These are phyloP conservation scores for Sebastiscus albofasciatus DNA, from an alignment of 2,797 vertebrate species.

Conservation along the genomic window DNA sequence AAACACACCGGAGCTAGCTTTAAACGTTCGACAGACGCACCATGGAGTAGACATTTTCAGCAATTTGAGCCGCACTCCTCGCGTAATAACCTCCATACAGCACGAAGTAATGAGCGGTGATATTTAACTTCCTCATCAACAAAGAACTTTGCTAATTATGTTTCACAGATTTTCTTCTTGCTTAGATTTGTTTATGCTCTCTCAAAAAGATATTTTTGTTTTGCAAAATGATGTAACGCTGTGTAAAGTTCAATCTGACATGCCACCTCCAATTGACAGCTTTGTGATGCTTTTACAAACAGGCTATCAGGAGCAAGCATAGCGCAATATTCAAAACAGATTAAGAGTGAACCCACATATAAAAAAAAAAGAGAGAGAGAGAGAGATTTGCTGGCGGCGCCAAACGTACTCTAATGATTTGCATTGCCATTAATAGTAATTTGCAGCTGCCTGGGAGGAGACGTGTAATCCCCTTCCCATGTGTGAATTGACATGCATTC, in stretches of 20 bases:
- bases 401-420: slow-evolving; percentile 80
- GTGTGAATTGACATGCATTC: slow-evolving; percentile 84
- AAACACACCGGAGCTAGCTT: slow-evolving; percentile 43
- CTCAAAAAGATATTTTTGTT: slow-evolving; percentile 45
- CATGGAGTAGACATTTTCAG: slow-evolving; percentile 27
- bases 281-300: slow-evolving; percentile 58
- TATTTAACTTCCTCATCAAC: slow-evolving; percentile 58
- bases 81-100: slow-evolving; percentile 23
- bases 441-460: slow-evolving; percentile 79
- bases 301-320: slow-evolving; percentile 52
- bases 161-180: slow-evolving; percentile 53
- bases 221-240: slow-evolving; percentile 65
- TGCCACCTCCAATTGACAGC: slow-evolving; percentile 63
- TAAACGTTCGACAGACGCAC: slow-evolving; percentile 49
- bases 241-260: slow-evolving; percentile 70
- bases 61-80: slow-evolving; percentile 38
- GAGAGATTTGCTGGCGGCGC: slow-evolving; percentile 69
- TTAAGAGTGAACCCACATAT: slow-evolving; percentile 68
- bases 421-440: slow-evolving; percentile 84
- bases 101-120: slow-evolving; percentile 28
- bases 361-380: slow-evolving; percentile 9
- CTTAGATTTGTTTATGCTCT: slow-evolving; percentile 38
- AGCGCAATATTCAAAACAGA: slow-evolving; percentile 71
- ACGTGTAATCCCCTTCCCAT: slow-evolving; percentile 81
- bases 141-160: slow-evolving; percentile 60